Percentiles rank a stretch among this genome's conserved stretches.
phyloP scores from a whole-genome alignment of 2,113 vertebrate genomes.

The Eurystomus gularis region DNA sequence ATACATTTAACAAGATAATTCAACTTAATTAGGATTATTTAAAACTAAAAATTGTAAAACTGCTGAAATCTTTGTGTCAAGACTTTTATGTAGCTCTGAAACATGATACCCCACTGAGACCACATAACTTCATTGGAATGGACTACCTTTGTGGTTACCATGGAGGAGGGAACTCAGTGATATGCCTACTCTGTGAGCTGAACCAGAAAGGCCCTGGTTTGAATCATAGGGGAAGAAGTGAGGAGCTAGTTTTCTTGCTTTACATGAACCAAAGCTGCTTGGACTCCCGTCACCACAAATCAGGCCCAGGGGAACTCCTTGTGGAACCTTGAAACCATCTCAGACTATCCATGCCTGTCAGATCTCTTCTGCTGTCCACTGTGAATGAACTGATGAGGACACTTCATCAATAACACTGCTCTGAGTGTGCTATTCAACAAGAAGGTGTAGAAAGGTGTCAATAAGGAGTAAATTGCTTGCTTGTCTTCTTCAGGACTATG shows the following conservation, averaged over 20 bases:
- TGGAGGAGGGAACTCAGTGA: not conserved
- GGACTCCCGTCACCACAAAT: not conserved
- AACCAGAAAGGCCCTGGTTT: not conserved
- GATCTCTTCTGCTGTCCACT: not conserved
- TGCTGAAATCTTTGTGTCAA: not conserved
- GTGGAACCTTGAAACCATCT: not conserved
- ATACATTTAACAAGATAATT: not conserved
- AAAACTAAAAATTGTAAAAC: not conserved
- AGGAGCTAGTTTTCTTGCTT: not conserved
- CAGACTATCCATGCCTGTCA: not conserved
- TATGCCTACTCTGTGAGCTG: not conserved
- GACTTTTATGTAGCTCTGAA: not conserved
- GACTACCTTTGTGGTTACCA: not conserved
- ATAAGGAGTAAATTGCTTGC: not conserved
- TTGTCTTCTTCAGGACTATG: not conserved
- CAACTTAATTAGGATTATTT: not conserved
- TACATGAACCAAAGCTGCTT: not conserved
- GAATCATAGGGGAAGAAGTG: not conserved
- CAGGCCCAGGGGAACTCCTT: not conserved
- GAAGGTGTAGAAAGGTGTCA: not conserved
- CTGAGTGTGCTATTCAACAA: not conserved
- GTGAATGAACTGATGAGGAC: not conserved
- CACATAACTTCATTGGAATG: not conserved
- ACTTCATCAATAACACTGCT: not conserved
- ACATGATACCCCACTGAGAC: not conserved